Conservation (phyloP, 1,140 invertebrate species). For the Forficula auricularia region DNA sequence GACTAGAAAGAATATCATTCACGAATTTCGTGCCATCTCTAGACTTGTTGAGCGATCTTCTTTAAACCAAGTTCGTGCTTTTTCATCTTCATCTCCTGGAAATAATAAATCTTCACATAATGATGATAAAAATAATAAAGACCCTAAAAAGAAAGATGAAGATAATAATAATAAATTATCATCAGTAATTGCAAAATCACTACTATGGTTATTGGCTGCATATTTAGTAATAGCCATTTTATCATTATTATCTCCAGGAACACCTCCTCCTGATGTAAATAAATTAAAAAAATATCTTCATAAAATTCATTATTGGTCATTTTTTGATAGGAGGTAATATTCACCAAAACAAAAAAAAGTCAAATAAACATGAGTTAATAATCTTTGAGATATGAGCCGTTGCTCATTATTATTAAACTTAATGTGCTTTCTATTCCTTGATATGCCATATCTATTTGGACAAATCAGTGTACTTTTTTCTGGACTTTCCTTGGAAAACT, state of each 20-base stretch:
- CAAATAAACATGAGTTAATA: background rate
- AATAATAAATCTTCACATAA: background rate
- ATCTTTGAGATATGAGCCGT: background rate
- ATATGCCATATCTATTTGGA: too few species aligned
- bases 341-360: background rate
- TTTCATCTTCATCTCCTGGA: too few species aligned
- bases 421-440: background rate
- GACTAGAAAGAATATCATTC: too few species aligned
- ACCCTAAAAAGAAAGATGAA: slow-evolving; percentile 29
- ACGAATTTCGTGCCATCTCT: too few species aligned
- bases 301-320: background rate
- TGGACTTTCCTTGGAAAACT: too few species aligned
- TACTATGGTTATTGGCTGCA: slow-evolving; percentile 55
- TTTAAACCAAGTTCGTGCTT: too few species aligned
- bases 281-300: background rate
- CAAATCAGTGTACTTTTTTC: too few species aligned
- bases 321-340: background rate
- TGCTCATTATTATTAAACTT: background rate
- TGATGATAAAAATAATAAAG: slow-evolving; percentile 12
- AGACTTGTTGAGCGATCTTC: too few species aligned
- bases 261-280: slow-evolving; percentile 50
- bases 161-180: slow-evolving; percentile 43
- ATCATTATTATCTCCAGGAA: slow-evolving; percentile 47
- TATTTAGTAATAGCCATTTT: slow-evolving; percentile 52
- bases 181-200: slow-evolving; percentile 48